Percentiles rank a stretch among this genome's conserved stretches.
These are phyloP conservation scores for Spodoptera exigua DNA, from an alignment of 2,888 invertebrate species.

Conservation along the genomic window DNA sequence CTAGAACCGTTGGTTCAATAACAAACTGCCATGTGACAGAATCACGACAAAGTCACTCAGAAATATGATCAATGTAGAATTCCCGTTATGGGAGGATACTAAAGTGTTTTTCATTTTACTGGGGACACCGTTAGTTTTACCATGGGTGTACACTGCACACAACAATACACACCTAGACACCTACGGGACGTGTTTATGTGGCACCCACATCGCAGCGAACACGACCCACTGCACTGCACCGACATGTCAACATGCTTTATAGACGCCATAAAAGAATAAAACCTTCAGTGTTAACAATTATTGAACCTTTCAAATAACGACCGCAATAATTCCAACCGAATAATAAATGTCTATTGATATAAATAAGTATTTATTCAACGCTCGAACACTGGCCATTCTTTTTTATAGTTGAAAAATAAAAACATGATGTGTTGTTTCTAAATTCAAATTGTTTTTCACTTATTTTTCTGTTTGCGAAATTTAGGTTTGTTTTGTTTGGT, in stretches of 20 bases:
- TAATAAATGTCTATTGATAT: slow-evolving; percentile 48
- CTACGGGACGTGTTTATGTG: slow-evolving; percentile 70
- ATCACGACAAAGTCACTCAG: too few relatives aligned
- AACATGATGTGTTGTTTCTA: slow-evolving; percentile 51
- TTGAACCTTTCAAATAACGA: slow-evolving; percentile 59
- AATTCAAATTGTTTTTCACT: slow-evolving; percentile 43
- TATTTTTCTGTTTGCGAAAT: too few relatives aligned
- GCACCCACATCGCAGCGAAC: slow-evolving; percentile 64
- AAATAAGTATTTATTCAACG: slow-evolving; percentile 50
- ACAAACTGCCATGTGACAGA: too few relatives aligned
- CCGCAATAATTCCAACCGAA: slow-evolving; percentile 47
- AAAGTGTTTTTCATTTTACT: slow-evolving; percentile 20
- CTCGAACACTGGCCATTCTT: slow-evolving; percentile 32
- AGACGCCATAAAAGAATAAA: slow-evolving; percentile 68
- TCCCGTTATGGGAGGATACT: slow-evolving; percentile 21
- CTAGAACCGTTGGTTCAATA: too few relatives aligned
- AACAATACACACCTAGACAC: slow-evolving; percentile 60
- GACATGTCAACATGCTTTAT: slow-evolving; percentile 68
- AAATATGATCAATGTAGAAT: not conserved
- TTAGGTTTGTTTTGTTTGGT: slow-evolving; percentile 22
- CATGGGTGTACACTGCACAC: slow-evolving; percentile 51
- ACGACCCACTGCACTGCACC: slow-evolving; percentile 56
- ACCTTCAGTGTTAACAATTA: slow-evolving; percentile 66
- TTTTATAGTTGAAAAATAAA: slow-evolving; percentile 50
- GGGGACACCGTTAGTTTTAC: slow-evolving; percentile 48